Percentiles rank a stretch among this genome's conserved stretches.
Evolutionary conservation across 2,797 vertebrate species (phyloP).

Genomic region (Chelidonichthys spinosus): DNA sequence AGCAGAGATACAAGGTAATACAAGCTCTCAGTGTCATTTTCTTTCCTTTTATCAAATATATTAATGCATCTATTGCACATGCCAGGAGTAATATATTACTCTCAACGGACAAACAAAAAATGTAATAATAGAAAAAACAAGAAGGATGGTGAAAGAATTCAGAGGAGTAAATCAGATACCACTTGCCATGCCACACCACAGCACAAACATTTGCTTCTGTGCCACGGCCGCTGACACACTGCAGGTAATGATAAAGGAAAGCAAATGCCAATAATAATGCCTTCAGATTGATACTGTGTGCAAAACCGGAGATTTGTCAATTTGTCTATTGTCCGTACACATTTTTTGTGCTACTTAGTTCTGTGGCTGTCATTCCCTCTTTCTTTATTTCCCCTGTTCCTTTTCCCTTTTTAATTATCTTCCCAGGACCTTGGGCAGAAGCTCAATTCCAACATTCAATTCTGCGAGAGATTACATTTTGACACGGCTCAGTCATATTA

Average conservation of each 20-base stretch:
- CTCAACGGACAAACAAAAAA: conserved; percentile 24
- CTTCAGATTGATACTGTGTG: conserved; percentile 47
- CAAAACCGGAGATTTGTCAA: conserved; percentile 54
- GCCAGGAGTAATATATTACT: conserved; percentile 28
- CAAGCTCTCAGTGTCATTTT: conserved; percentile 31
- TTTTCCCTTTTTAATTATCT: conserved; percentile 76
- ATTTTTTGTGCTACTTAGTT: conserved; percentile 56
- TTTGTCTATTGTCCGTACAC: conserved; percentile 61
- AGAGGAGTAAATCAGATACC: conserved; percentile 12
- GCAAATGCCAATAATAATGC: conserved; percentile 50
- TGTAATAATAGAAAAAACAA: conserved; percentile 8
- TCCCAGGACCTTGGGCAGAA: conserved; percentile 73
- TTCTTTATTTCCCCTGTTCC: conserved; percentile 43
- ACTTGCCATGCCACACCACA: conserved; percentile 14
- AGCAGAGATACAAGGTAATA: conserved; percentile 44
- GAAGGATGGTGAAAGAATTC: conserved; percentile 11
- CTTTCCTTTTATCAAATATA: conserved; percentile 41
- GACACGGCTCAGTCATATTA: conserved; percentile 79
- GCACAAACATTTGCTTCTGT: conserved; percentile 23
- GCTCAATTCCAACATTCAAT: conserved; percentile 78
- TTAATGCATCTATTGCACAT: conserved; percentile 42
- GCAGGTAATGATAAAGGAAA: conserved; percentile 58
- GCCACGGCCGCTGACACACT: conserved; percentile 28
- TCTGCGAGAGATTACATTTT: conserved; percentile 80
- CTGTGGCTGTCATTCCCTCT: conserved; percentile 37